Percentiles rank a stretch among this genome's conserved stretches.
Conservation (phyloP, 2,888 invertebrate species). For the Neoascia interrupta region DNA sequence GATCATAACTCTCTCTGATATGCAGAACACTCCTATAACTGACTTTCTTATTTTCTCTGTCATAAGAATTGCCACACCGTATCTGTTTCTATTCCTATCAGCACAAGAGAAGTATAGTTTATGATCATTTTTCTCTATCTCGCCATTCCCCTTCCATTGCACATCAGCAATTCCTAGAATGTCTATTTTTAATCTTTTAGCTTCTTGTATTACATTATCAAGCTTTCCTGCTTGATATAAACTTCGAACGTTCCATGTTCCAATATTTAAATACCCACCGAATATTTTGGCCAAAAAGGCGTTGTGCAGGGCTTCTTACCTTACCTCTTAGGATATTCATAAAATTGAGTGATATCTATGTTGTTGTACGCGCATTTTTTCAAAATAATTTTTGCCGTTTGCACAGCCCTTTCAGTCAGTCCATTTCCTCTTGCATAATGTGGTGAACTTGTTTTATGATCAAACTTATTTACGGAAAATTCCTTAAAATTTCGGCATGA, state of each 20-base stretch:
- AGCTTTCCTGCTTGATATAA: constrained; percentile 7
- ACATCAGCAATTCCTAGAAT: constrained; percentile 5
- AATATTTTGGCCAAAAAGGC: background rate
- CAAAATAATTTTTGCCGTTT: constrained; percentile 23
- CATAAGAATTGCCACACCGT: background rate
- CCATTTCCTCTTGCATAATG: constrained; percentile 36
- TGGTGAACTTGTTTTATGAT: constrained; percentile 41
- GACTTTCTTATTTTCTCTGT: background rate
- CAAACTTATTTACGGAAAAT: constrained; percentile 66
- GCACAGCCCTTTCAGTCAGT: constrained; percentile 18
- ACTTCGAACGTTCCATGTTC: background rate
- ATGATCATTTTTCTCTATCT: constrained; percentile 3
- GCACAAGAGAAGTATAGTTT: constrained; percentile 1
- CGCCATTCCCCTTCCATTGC: constrained; percentile 1
- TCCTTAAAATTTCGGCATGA: constrained; percentile 58
- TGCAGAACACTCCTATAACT: background rate
- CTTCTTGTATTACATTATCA: constrained; percentile 3
- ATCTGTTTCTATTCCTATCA: background rate
- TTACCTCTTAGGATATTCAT: constrained; percentile 31
- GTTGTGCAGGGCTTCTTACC: constrained; percentile 6
- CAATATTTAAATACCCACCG: constrained; percentile 12
- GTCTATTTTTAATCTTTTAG: constrained; percentile 2
- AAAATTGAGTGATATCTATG: constrained; percentile 28
- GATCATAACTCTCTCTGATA: constrained; percentile 7
- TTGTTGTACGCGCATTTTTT: constrained; percentile 24